These are phyloP conservation scores for Austrofundulus limnaeus DNA, from an alignment of 2,113 vertebrate genomes.

Conservation along the genomic window DNA sequence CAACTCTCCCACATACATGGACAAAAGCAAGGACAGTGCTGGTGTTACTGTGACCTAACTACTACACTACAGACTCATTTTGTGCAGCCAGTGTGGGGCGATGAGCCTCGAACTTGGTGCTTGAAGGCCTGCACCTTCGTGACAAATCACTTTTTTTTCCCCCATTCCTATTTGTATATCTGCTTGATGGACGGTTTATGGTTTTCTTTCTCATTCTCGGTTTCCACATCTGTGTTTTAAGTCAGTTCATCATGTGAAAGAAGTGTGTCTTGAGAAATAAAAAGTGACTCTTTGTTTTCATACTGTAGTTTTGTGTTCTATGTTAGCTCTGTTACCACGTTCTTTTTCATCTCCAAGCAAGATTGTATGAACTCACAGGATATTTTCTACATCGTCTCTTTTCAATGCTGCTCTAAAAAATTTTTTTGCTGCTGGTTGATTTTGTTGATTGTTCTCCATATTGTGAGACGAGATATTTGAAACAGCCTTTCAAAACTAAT, in stretches of 20 bases:
- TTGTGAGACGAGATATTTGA: conserved; percentile 32
- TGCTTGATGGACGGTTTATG: conserved; percentile 37
- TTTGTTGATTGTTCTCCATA: conserved; percentile 37
- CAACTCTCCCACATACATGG: conserved; percentile 74
- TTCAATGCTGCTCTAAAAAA: conserved; percentile 62
- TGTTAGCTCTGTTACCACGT: conserved; percentile 39
- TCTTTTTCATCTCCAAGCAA: conserved; percentile 44
- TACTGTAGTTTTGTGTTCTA: conserved; percentile 49
- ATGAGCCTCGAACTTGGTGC: conserved; percentile 34
- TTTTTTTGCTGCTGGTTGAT: conserved; percentile 37
- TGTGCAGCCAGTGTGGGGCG: conserved; percentile 21
- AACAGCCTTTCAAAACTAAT: conserved; percentile 30
- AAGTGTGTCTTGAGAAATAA: conserved; percentile 58
- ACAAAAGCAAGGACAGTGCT: conserved; percentile 89
- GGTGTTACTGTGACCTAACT: conserved; percentile 84
- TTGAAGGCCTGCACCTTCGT: conserved; percentile 38
- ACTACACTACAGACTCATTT: conserved; percentile 46
- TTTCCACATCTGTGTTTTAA: conserved; percentile 38
- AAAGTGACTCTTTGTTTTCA: conserved; percentile 63
- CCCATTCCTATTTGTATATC: conserved; percentile 49
- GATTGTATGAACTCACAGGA: conserved; percentile 55
- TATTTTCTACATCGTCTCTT: conserved; percentile 39
- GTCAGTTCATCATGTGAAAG: conserved; percentile 56
- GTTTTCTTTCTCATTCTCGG: conserved; percentile 28
- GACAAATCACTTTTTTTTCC: conserved; percentile 46